Evolutionary conservation across 2,113 vertebrate genomes (phyloP), one percentile per base, ranked within the genome.

Genomic region (Natator depressus): DNA sequence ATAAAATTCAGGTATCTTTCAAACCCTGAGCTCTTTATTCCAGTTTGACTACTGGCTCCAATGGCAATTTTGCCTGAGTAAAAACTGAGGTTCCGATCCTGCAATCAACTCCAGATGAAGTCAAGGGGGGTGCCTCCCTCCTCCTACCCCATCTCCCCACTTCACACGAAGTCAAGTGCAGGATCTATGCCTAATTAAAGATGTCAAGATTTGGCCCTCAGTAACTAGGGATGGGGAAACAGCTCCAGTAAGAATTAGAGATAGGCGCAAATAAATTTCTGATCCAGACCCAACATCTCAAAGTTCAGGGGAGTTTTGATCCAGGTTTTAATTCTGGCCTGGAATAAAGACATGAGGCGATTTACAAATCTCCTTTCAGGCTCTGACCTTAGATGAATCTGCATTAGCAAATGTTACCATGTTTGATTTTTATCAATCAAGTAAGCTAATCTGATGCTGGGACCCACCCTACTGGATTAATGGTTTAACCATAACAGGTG

Each of bases 401-500:
- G 11, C 24, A 27, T 47, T 13, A 76, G 22, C 24, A 42, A 42
- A 72, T 38, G 42, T 42, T 47, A 25, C 25, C 38, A 76, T 8
- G 24, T 76, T 76, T 47, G 22, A 76, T 13, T 46, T 27, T 47
- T 47, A 76, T 14, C 24, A 76, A 47, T 42, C 24, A 25, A 76
- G 22, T 14, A 38, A 76, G 42, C 42, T 76, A 76, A 27, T 46
- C 42, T 47, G 22, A 76, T 27, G 11, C 10, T 13, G 75, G 42
- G 12, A 27, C 50, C 31, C 35, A 81, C 19, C 80, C 35, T 31
- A 91, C 72, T 90, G 84, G 87, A 79, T 51, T 91, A 90, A 88
- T 89, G 75, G 85, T 90, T 86, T 86, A 54, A 86, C 93, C 91
- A 93, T 0, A 85, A 88, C 69, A 93, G 89, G 5, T 38, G 8